These are phyloP conservation scores for Serrognathus titanus DNA, from an alignment of 2,888 invertebrate species.

Conservation along the genomic window DNA sequence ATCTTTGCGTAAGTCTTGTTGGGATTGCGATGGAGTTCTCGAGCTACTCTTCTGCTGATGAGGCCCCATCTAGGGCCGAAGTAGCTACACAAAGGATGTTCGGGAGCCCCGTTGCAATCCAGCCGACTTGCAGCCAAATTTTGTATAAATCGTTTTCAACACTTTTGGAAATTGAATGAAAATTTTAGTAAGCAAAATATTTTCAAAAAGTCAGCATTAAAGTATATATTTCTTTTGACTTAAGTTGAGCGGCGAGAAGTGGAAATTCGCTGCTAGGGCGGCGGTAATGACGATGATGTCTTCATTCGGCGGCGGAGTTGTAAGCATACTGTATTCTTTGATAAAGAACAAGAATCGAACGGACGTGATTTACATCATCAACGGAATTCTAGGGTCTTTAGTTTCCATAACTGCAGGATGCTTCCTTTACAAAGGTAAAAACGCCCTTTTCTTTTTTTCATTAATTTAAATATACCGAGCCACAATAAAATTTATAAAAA, in stretches of 20 bases:
- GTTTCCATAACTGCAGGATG: constrained; percentile 89
- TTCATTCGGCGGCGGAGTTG: constrained; percentile 83
- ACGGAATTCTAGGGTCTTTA: constrained; percentile 81
- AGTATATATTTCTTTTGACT: constrained; percentile 18
- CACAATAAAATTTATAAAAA: too few relatives aligned
- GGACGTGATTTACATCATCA: constrained; percentile 82
- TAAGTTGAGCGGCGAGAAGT: constrained; percentile 75
- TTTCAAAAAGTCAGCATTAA: background rate
- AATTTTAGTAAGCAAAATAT: background rate
- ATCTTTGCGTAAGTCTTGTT: too few relatives aligned
- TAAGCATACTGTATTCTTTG: constrained; percentile 64
- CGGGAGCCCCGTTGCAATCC: too few relatives aligned
- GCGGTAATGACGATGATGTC: constrained; percentile 89
- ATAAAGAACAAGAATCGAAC: constrained; percentile 66
- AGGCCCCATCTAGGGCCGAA: too few relatives aligned
- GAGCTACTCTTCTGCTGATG: too few relatives aligned
- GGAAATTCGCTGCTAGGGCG: constrained; percentile 88
- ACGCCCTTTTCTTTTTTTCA: background rate
- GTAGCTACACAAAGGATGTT: too few relatives aligned
- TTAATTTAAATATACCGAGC: too few relatives aligned
- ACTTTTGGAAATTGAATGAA: too few relatives aligned
- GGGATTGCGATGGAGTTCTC: too few relatives aligned
- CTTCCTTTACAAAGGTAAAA: constrained; percentile 65
- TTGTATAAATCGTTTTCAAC: background rate
- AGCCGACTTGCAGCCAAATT: background rate